Evolutionary conservation across 2,888 invertebrate species (phyloP).

Genomic region (Elmis aenea): DNA sequence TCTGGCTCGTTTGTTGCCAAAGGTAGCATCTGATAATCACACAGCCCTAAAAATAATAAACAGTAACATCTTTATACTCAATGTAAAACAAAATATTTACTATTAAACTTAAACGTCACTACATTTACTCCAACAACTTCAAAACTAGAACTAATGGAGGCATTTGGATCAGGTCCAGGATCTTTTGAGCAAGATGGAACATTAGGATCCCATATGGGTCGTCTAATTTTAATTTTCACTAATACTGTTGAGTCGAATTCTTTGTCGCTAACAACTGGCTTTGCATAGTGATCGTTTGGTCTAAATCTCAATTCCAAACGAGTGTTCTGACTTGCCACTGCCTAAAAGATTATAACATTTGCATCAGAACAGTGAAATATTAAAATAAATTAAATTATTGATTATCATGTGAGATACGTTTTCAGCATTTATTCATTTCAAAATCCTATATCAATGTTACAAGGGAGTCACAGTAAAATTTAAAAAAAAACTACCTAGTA

Average conservation of each 20-base stretch:
- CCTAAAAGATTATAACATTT: constrained; percentile 39
- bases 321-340: constrained; percentile 26
- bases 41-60: constrained; percentile 58
- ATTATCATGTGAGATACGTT: no score
- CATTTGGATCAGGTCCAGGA: constrained; percentile 31
- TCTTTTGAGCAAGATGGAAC: constrained; percentile 34
- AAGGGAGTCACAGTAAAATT: constrained; percentile 5
- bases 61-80: constrained; percentile 1
- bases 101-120: constrained; percentile 57
- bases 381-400: no score
- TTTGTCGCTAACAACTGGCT: constrained; percentile 69
- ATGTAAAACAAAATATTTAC: constrained; percentile 4
- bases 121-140: constrained; percentile 58
- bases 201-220: constrained; percentile 20
- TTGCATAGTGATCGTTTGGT: constrained; percentile 75
- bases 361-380: no score
- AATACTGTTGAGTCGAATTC: constrained; percentile 64
- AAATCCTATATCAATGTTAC: constrained; percentile 6
- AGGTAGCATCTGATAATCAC: constrained; percentile 91
- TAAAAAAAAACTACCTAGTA: no score
- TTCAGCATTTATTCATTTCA: no score
- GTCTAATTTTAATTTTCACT: constrained; percentile 61
- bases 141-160: constrained; percentile 47
- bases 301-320: constrained; percentile 65
- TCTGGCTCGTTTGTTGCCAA: constrained; percentile 47